A percentile compares a stretch with the other conserved stretches of the same genome.
Conservation (phyloP, 2,888 invertebrate species). For the Sinotaia quadrata region DNA sequence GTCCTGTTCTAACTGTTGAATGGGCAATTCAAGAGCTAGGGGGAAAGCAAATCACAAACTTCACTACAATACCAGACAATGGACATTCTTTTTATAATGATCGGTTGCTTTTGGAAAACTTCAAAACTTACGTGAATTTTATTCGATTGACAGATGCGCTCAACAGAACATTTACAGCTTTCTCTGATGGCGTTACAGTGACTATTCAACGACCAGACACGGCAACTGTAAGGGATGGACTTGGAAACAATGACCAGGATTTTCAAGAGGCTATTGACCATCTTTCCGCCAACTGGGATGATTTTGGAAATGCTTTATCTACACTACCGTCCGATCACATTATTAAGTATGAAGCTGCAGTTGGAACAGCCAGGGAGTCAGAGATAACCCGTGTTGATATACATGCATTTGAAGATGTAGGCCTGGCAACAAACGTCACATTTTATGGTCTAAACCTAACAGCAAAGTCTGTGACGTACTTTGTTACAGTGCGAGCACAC, state of each 20-base stretch:
- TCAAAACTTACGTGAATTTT: conserved; percentile 28
- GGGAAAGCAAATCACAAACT: background rate
- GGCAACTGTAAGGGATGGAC: conserved; percentile 38
- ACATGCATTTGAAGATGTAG: conserved; percentile 51
- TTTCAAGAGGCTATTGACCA: conserved; percentile 33
- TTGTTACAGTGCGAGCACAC: conserved; percentile 54
- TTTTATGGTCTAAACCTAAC: conserved; percentile 50
- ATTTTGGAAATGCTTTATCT: conserved; percentile 33
- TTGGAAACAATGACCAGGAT: conserved; percentile 31
- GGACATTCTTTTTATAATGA: background rate
- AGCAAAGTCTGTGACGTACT: conserved; percentile 48
- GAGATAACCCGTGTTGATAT: conserved; percentile 47
- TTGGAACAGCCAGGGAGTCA: conserved; percentile 53
- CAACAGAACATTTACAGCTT: conserved; percentile 29
- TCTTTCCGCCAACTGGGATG: conserved; percentile 44
- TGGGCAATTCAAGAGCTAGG: conserved; percentile 19
- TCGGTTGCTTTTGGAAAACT: background rate
- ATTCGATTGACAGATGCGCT: conserved; percentile 35
- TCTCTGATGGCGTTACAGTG: conserved; percentile 40
- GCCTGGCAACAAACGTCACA: conserved; percentile 45
- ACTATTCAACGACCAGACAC: conserved; percentile 33
- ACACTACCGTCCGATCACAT: conserved; percentile 34
- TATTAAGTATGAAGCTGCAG: conserved; percentile 49
- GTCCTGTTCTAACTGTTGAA: conserved; percentile 12
- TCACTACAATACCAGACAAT: background rate